Conservation (phyloP, 2,888 invertebrate genomes). For the Mycalesis mineus region DNA sequence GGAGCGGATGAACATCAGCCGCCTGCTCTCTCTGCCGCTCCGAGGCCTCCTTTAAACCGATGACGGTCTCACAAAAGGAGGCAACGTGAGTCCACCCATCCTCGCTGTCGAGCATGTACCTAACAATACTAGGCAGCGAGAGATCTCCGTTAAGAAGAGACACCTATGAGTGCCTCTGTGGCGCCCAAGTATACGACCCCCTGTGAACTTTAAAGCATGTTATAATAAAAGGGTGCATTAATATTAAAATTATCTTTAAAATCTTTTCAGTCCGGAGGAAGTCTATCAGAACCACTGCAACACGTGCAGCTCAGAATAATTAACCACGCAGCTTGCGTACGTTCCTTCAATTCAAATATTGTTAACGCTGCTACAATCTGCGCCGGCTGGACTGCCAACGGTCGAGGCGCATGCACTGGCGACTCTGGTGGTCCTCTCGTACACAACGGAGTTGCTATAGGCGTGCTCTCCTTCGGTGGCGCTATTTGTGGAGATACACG, state of each 20-base stretch:
- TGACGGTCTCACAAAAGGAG: too few species aligned
- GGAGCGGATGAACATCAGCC: too few species aligned
- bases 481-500: slow-evolving; percentile 22
- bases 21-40: too few species aligned
- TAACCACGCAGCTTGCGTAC: not conserved
- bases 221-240: too few species aligned
- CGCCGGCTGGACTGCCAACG: not conserved
- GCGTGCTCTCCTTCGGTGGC: slow-evolving; percentile 29
- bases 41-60: too few species aligned
- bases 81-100: too few species aligned
- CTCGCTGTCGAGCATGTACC: too few species aligned
- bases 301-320: not conserved
- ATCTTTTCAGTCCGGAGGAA: not conserved
- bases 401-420: slow-evolving; percentile 20
- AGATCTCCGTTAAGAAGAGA: too few species aligned
- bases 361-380: not conserved
- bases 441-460: slow-evolving; percentile 28
- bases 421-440: slow-evolving; percentile 32
- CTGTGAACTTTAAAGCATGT: too few species aligned
- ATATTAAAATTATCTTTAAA: not conserved
- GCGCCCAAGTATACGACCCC: too few species aligned
- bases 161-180: too few species aligned
- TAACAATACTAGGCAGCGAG: too few species aligned
- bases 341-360: not conserved
- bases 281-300: not conserved